A percentile compares a stretch with the other conserved stretches of the same genome.
phyloP scores from a whole-genome alignment of 2,113 vertebrate species.

The Deroptyus accipitrinus region DNA sequence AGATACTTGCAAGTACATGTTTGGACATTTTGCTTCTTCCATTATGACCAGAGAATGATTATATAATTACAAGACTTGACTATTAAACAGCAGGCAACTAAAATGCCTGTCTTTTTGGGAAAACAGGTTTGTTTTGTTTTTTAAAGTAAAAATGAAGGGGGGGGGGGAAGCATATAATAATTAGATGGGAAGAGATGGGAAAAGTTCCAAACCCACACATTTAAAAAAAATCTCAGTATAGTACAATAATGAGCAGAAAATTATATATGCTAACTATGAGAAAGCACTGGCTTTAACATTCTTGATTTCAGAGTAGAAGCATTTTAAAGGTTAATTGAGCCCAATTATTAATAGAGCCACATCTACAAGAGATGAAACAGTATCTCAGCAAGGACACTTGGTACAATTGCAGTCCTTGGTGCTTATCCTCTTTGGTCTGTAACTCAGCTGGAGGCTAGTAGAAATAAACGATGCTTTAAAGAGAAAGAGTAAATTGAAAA shows the following conservation, averaged over 20 bases:
- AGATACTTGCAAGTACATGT: not conserved
- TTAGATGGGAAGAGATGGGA: not conserved
- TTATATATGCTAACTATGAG: not conserved
- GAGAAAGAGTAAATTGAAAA: conserved; percentile 4
- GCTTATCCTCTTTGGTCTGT: not conserved
- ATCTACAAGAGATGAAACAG: conserved; percentile 5
- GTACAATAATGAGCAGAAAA: not conserved
- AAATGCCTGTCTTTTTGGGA: not conserved
- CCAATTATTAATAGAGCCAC: not conserved
- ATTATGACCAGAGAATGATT: not conserved
- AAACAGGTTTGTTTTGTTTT: not conserved
- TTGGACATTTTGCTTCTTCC: not conserved
- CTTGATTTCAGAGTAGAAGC: not conserved
- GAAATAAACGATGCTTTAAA: not conserved
- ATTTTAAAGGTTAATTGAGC: not conserved
- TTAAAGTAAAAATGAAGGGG: not conserved
- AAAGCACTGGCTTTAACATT: not conserved
- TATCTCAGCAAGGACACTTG: conserved; percentile 20
- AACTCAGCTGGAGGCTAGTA: conserved; percentile 16
- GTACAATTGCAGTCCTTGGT: not conserved
- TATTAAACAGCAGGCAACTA: not conserved
- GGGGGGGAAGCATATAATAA: not conserved
- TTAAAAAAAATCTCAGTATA: not conserved
- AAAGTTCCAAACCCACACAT: not conserved
- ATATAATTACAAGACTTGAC: not conserved